Base-by-base conservation (phyloP, 2,797 vertebrate genomes). In the Pteropus rufus region DNA sequence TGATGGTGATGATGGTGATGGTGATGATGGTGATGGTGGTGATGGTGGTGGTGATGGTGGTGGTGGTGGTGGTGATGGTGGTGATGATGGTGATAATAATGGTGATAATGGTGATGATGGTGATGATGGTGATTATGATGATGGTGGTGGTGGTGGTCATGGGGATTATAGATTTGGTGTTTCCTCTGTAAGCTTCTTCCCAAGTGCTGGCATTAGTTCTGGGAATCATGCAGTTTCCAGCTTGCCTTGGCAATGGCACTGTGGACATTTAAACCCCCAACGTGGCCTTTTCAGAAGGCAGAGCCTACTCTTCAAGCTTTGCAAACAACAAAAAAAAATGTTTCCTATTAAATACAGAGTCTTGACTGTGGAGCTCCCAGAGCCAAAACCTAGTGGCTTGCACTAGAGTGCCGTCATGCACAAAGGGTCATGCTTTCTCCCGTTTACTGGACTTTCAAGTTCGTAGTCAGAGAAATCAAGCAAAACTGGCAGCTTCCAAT, bases 321-420 rank as follows among this genome's bases (percentile, higher is more conserved):
- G 1, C 10, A 24, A 62, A 54, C 24, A 29, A 21, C 21, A 0
- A n/a, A 46, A 46, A 21, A 21, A 0, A 14, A 1, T 9, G 34
- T 7, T 65, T 77, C 54, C 67, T 49, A 12, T 4, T 4, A 39
- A 49, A 65, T 0, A 16, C 21, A 1, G 26, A 26, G 39, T 19
- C 31, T 34, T 52, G 46, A n/a, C 2, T 16, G 34, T 65, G n/a
- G 49, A 77, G 24, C 34, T 86, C 41, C 46, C 16, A 52, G 34
- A 77, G 72, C 11, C 56, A 44, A 49, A 89, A 21, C 26, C 34
- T 15, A 29, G 23, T 62, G 69, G 54, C 64, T 44, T 18, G 72
- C 54, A 19, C 58, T 19, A 10, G 0, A 70, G 23, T 4, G 9
- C 49, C 72, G 39, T 52, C 10, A 24, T 0, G 16, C 36, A 70